phyloP scores from a whole-genome alignment of 2,797 vertebrate genomes.

The Alosa sapidissima region DNA sequence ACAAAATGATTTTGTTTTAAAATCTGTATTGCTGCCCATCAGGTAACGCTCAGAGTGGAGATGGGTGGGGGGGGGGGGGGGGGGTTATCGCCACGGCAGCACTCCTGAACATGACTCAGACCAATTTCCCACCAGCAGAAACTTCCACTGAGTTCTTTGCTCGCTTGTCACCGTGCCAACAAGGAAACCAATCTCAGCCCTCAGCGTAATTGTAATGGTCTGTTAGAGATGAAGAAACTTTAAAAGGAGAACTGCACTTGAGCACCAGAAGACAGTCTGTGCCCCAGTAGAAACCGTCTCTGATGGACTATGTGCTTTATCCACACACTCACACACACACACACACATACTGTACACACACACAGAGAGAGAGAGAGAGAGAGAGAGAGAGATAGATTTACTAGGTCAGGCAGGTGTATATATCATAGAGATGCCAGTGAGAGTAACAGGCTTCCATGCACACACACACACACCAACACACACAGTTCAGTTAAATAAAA shows the following conservation, averaged over 20 bases:
- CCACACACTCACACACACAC: background rate
- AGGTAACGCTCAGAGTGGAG: no score
- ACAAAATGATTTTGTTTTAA: no score
- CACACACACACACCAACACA: no score
- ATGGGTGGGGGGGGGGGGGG: background rate
- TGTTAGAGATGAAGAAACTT: background rate
- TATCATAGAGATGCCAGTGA: no score
- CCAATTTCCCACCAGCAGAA: constrained; percentile 36
- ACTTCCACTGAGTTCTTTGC: constrained; percentile 28
- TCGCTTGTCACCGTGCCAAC: background rate
- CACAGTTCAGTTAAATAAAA: no score
- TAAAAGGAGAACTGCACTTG: background rate
- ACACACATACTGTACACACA: background rate
- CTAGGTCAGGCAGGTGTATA: no score
- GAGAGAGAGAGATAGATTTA: no score
- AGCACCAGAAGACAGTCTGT: background rate
- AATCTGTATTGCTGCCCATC: background rate
- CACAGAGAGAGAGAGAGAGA: background rate
- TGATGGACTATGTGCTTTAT: background rate
- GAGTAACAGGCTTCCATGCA: no score
- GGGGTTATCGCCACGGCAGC: constrained; percentile 4
- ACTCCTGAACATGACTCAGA: constrained; percentile 33
- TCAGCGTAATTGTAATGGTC: background rate
- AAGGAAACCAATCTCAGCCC: background rate
- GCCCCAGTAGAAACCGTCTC: background rate